Percentiles rank a stretch among this genome's conserved stretches.
Evolutionary conservation across 2,113 vertebrate genomes (phyloP).

Genomic region (Catharus fuscescens): DNA sequence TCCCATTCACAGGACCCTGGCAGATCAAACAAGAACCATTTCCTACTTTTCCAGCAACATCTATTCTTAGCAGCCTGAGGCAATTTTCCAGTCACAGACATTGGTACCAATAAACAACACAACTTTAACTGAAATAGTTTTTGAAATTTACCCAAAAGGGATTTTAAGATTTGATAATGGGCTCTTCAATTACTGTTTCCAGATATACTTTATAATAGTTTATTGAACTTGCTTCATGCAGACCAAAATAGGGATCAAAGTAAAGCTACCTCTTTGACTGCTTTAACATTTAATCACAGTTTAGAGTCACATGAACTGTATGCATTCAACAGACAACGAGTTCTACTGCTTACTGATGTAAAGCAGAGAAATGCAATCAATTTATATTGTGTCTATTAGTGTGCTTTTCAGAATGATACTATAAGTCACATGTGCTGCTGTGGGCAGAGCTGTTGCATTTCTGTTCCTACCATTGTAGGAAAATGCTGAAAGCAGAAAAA

Average conservation of each 20-base stretch:
- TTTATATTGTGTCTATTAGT: conserved; percentile 14
- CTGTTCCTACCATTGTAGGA: not conserved
- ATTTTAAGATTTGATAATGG: not conserved
- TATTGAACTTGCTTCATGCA: not conserved
- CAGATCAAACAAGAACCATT: conserved; percentile 14
- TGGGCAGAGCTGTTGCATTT: not conserved
- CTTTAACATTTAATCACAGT: not conserved
- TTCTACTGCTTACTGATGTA: conserved; percentile 4
- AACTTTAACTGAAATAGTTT: conserved; percentile 38
- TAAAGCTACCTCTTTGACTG: not conserved
- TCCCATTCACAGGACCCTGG: conserved; percentile 11
- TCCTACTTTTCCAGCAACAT: conserved; percentile 19
- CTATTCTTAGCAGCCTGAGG: conserved; percentile 29
- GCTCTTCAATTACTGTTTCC: conserved; percentile 29
- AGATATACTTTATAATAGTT: not conserved
- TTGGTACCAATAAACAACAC: conserved; percentile 50
- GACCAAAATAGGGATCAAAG: conserved; percentile 27
- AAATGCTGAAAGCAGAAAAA: not conserved
- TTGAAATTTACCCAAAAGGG: conserved; percentile 42
- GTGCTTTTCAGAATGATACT: not conserved
- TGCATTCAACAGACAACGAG: not conserved
- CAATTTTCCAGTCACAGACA: conserved; percentile 44
- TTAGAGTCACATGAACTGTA: not conserved
- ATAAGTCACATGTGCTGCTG: conserved; percentile 46
- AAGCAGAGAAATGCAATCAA: conserved; percentile 36